These are phyloP conservation scores for Drosophila nr. perissopoda DNA, from an alignment of 2,888 invertebrate species.

Conservation along the genomic window DNA sequence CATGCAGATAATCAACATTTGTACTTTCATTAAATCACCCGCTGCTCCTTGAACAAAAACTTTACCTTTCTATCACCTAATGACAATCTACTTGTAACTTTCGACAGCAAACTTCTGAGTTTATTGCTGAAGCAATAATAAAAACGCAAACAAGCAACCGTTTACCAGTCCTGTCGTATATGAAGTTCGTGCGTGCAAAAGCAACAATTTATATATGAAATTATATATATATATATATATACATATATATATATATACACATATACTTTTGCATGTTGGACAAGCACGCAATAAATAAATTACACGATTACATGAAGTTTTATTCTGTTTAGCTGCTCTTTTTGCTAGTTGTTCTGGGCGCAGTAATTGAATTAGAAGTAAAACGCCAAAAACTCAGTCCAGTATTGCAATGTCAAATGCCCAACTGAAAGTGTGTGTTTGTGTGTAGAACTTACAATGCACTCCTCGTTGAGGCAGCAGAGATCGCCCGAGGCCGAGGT, in stretches of 20 bases:
- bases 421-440: background rate
- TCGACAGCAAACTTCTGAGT: conserved; percentile 36
- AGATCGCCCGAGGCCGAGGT: conserved; percentile 96
- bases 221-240: background rate
- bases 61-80: conserved; percentile 24
- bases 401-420: background rate
- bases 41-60: conserved; percentile 5
- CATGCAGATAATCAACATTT: conserved; percentile 19
- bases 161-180: background rate
- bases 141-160: background rate
- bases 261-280: conserved; percentile 35
- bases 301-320: conserved; percentile 67
- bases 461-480: conserved; percentile 97
- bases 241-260: background rate
- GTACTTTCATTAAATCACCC: conserved; percentile 21
- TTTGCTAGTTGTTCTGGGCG: conserved; percentile 26
- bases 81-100: conserved; percentile 59
- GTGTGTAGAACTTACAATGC: conserved; percentile 85
- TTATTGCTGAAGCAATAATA: background rate
- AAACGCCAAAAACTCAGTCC: conserved; percentile 23
- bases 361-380: conserved; percentile 72
- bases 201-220: conserved; percentile 6
- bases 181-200: conserved; percentile 4
- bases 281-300: conserved; percentile 79
- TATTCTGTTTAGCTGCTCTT: conserved; percentile 22